These are phyloP conservation scores for Graptemys geographica DNA, from an alignment of 2,797 vertebrate genomes.

Conservation along the genomic window DNA sequence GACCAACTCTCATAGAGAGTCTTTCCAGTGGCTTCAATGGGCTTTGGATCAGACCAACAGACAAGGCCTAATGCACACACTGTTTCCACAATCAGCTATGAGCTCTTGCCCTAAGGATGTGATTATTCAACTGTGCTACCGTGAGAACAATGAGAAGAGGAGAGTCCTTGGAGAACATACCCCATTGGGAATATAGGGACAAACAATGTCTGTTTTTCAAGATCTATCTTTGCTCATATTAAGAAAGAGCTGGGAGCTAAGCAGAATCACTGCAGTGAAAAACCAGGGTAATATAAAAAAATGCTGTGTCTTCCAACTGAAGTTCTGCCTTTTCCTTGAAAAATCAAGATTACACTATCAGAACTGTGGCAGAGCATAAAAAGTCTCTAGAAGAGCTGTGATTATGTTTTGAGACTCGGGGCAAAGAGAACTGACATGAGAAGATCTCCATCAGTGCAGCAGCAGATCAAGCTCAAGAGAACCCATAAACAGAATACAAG, in stretches of 20 bases:
- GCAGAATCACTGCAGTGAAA: background rate
- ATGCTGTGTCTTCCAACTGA: background rate
- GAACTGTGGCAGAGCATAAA: background rate
- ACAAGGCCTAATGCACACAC: background rate
- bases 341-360: background rate
- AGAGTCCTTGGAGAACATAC: background rate
- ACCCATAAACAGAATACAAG: background rate
- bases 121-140: background rate
- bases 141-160: background rate
- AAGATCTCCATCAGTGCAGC: background rate
- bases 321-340: background rate
- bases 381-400: background rate
- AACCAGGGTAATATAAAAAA: background rate
- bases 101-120: background rate
- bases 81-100: background rate
- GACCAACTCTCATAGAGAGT: background rate
- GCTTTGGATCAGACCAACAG: background rate
- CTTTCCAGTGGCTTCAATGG: background rate
- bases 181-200: background rate
- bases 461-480: background rate
- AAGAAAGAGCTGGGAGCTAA: background rate
- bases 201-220: background rate
- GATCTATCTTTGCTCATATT: background rate
- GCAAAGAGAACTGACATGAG: slow-evolving; percentile 6
- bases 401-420: background rate